These are phyloP conservation scores for Sminthurinus signatus DNA, from an alignment of 1,140 invertebrate species.

Conservation along the genomic window DNA sequence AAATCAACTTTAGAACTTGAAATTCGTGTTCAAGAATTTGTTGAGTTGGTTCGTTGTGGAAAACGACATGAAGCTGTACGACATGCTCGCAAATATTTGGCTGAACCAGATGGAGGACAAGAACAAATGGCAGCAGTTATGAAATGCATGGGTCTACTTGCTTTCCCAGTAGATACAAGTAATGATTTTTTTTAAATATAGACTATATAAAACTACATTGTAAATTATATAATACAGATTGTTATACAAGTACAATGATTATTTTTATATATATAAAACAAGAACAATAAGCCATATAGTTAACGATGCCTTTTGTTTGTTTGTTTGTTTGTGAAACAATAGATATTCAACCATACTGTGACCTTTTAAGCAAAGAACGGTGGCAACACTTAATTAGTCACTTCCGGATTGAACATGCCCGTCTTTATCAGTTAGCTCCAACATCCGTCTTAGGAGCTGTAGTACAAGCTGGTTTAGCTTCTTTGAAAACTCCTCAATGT, in stretches of 20 bases:
- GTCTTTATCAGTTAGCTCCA: conserved; percentile 83
- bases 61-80: conserved; percentile 80
- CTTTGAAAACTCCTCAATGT: conserved; percentile 80
- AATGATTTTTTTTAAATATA: too few relatives aligned
- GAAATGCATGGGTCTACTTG: conserved; percentile 89
- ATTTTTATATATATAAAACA: too few relatives aligned
- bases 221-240: too few relatives aligned
- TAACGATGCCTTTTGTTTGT: too few relatives aligned
- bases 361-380: conserved; percentile 58
- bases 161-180: conserved; percentile 76
- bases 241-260: too few relatives aligned
- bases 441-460: conserved; percentile 87
- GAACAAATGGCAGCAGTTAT: conserved; percentile 82
- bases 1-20: conserved; percentile 33
- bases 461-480: conserved; percentile 84
- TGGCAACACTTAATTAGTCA: conserved; percentile 83
- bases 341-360: conserved; percentile 58
- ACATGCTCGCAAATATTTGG: conserved; percentile 90
- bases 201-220: too few relatives aligned
- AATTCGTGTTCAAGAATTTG: conserved; percentile 61
- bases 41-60: conserved; percentile 84
- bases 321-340: too few relatives aligned
- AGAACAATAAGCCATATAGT: too few relatives aligned
- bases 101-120: conserved; percentile 63
- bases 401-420: conserved; percentile 89